Percentiles rank a stretch among this genome's conserved stretches.
Conservation (phyloP, 2,888 invertebrate species). For the Acleris sparsana region DNA sequence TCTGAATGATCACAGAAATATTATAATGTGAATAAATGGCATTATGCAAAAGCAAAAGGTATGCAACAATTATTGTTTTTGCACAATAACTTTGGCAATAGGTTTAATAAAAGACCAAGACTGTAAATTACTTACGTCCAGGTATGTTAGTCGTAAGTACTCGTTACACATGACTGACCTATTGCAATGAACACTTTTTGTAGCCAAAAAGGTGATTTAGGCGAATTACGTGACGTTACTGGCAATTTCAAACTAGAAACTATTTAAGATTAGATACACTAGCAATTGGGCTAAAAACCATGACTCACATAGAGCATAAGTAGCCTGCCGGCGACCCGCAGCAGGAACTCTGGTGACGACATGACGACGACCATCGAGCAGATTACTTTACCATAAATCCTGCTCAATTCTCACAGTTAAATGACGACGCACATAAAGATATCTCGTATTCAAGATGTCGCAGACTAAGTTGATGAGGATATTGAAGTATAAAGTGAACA, state of each 20-base stretch:
- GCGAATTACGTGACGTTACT: conserved; percentile 19
- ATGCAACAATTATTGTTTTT: too few relatives aligned
- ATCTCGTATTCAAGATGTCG: conserved; percentile 9
- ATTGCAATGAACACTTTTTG: background rate
- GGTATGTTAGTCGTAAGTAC: background rate
- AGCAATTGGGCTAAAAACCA: conserved; percentile 18
- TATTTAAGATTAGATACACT: conserved; percentile 5
- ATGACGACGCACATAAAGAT: conserved; percentile 5
- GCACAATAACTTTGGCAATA: background rate
- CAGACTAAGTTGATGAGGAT: conserved; percentile 48
- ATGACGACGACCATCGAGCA: conserved; percentile 43
- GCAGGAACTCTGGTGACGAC: conserved; percentile 54
- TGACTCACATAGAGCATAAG: conserved; percentile 57
- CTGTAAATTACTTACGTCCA: too few relatives aligned
- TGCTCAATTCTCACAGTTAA: background rate
- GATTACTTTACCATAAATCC: conserved; percentile 2
- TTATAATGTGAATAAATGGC: background rate
- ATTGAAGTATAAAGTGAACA: conserved; percentile 50
- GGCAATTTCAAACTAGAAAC: conserved; percentile 8
- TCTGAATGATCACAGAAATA: background rate
- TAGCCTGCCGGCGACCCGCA: conserved; percentile 50
- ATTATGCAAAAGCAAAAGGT: background rate
- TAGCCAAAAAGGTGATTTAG: conserved; percentile 7
- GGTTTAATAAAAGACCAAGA: too few relatives aligned
- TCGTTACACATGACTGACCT: background rate